Base-by-base conservation (phyloP, 2,888 invertebrate genomes). In the Drosophila anomalata region DNA sequence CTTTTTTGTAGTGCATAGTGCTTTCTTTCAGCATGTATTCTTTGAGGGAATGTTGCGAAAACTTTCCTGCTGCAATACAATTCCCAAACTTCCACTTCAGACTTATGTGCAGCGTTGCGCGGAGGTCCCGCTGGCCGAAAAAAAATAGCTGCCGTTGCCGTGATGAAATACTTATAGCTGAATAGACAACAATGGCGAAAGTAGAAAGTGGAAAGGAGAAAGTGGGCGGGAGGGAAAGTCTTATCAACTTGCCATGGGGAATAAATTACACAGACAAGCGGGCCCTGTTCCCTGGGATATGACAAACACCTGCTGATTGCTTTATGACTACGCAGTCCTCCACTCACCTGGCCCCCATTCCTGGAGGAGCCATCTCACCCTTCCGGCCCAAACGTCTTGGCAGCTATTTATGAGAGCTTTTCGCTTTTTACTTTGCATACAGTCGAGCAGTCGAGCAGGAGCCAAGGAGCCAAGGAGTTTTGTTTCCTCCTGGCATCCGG, bases 231-330 rank as follows among this genome's bases (percentile, higher is more conserved):
- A 22, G 48, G 20, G 22, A 56, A 39, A 66, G 68, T 61, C 72
- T 77, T 78, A 76, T 69, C 76, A 77, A 76, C 54, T 77, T 79
- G 62, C 50, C 59, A 26, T 26, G 48, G 59, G 48, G 79, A 79
- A 78, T 78, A 82, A 79, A 82, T 78, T 74, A 77, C 79, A 31
- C 24, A 56, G 53, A 29, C 36, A 42, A 42, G 61, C 41, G 50
- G 29, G 17, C 50, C n/a, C 36, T 17, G 36, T 11, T 46, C 22
- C 22, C 41, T 8, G 53, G 63, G 62, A 76, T 76, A 76, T 78
- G 85, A 75, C 75, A 80, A 82, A 82, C 80, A 80, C 82, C 80
- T 85, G 80, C 80, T 80, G 79, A 79, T 84, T 84, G 78, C 84
- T 66, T 72, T 62, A 68, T 59, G 53, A 52, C 72, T 41, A 46